Base-by-base conservation (phyloP, 2,888 invertebrate genomes). In the Cosmia trapezina region DNA sequence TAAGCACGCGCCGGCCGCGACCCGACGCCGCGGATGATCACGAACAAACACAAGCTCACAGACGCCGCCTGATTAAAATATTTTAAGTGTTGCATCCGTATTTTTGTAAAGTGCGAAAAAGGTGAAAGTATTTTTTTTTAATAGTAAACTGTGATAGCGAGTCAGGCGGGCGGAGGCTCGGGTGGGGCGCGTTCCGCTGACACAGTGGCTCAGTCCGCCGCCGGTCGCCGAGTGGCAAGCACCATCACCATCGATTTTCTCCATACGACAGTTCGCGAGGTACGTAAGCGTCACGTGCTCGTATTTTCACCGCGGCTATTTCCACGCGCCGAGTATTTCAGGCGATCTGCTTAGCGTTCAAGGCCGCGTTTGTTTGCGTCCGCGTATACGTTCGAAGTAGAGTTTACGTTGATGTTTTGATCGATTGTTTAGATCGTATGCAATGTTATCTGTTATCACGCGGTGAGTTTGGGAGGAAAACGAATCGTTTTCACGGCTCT, bases 201-300 rank as follows among this genome's bases (percentile, higher is more conserved):
- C 96, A 96, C 94, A 95, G 94, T 96, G 96, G 96, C 96, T 96
- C 96, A 97, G 96, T 96, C 93, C 92, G 94, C 94, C 93, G 92
- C 92, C 94, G 95, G 95, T 93, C 95, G 95, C 93, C 94, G 94
- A 95, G 95, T 95, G 93, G 93, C 94, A 94, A 95, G 93, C 95
- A 95, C 91, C 95, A 96, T 95, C 94, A 95, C 91, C 95, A 96
- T 96, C 94, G 96, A 95, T 95, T 95, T 95, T 94, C 95, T 92
- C 90, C 93, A 93, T 92, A 94, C 93, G 91, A 88, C 92, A 89
- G 90, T 93, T 92, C 93, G 91, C 92, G 93, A 96, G 96, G 96
- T 96, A 95, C 92, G 95, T 95, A 93, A 89, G 87, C 81, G 91
- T 95, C 96, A 96, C 95, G 96, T 95, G 96, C 92, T 93, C 88